Evolutionary conservation across 2,797 vertebrate species (phyloP).

Genomic region (Leptatherina wallacei): DNA sequence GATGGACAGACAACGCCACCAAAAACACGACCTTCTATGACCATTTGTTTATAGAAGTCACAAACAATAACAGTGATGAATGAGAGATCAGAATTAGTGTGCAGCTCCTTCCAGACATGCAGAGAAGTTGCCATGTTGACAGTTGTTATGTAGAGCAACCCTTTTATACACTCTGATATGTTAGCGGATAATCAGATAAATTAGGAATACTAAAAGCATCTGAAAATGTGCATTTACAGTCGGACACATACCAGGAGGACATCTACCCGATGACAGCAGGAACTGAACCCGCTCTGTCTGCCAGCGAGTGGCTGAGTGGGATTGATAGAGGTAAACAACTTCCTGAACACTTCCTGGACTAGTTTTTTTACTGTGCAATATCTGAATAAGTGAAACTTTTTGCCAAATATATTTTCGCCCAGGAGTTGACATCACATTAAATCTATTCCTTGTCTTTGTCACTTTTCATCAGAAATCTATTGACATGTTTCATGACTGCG

Average conservation of each 20-base stretch:
- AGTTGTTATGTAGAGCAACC: neutral
- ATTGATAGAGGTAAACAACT: conserved; percentile 88
- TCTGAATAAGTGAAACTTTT: neutral
- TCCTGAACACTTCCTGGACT: neutral
- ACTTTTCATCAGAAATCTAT: neutral
- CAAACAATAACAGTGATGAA: neutral
- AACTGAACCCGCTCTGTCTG: conserved; percentile 90
- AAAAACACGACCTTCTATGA: no score
- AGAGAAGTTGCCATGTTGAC: neutral
- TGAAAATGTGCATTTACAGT: conserved; percentile 79
- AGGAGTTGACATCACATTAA: neutral
- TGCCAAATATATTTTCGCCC: neutral
- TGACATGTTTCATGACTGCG: neutral
- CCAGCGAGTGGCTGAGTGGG: conserved; percentile 94
- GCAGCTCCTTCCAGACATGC: neutral
- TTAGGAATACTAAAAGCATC: neutral
- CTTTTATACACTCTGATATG: neutral
- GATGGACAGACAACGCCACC: no score
- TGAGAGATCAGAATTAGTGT: neutral
- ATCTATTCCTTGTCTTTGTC: neutral
- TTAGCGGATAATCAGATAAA: neutral
- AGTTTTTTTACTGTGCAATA: neutral
- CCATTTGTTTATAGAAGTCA: neutral
- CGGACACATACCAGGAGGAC: conserved; percentile 98
- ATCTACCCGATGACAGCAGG: conserved; percentile 98